Evolutionary conservation across 2,888 invertebrate species (phyloP).

Genomic region (Gasteruption jaculator): DNA sequence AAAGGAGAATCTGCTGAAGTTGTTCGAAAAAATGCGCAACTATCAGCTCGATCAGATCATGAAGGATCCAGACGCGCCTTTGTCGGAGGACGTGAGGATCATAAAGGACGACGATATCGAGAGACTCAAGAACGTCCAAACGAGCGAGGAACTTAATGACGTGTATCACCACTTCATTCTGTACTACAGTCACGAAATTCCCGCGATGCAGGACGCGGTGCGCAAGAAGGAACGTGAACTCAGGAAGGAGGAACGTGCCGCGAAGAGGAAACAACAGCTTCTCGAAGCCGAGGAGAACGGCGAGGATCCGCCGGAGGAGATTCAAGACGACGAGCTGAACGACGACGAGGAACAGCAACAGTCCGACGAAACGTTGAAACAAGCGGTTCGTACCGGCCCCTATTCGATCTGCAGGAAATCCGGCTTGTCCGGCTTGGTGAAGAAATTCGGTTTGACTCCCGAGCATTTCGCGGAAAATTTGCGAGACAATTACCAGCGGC

Average conservation of each 20-base stretch:
- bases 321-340: constrained; percentile 57
- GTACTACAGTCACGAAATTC: constrained; percentile 83
- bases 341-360: constrained; percentile 53
- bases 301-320: constrained; percentile 60
- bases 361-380: constrained; percentile 66
- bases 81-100: constrained; percentile 77
- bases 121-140: constrained; percentile 70
- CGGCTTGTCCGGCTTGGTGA: constrained; percentile 79
- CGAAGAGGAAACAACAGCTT: constrained; percentile 53
- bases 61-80: constrained; percentile 76
- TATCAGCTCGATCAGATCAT: constrained; percentile 82
- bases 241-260: constrained; percentile 55
- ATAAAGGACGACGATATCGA: constrained; percentile 84
- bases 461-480: constrained; percentile 96
- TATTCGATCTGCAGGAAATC: constrained; percentile 84
- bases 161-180: constrained; percentile 89
- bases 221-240: constrained; percentile 64
- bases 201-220: constrained; percentile 75
- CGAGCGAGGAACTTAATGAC: constrained; percentile 88
- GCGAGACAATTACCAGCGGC: constrained; percentile 89
- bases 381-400: constrained; percentile 81
- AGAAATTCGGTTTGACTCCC: constrained; percentile 87
- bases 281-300: constrained; percentile 62
- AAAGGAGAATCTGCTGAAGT: constrained; percentile 73
- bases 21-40: constrained; percentile 89